These are phyloP conservation scores for Rhinolophus ferrumequinum DNA, from an alignment of 2,113 vertebrate genomes.

Conservation along the genomic window DNA sequence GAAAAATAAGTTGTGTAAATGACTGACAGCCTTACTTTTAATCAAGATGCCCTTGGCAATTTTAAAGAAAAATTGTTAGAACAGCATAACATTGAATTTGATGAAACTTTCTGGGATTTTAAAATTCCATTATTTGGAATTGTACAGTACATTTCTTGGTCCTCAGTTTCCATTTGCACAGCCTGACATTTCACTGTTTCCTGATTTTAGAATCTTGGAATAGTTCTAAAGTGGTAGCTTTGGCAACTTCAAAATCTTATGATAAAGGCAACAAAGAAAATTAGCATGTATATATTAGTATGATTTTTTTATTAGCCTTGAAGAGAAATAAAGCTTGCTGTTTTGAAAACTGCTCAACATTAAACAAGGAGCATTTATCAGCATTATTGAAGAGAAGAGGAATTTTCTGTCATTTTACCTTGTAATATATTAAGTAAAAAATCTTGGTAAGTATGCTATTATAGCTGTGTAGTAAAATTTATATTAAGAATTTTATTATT, in stretches of 20 bases:
- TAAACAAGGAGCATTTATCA: background rate
- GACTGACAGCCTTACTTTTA: background rate
- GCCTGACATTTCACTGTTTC: background rate
- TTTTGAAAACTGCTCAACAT: background rate
- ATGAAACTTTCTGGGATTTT: background rate
- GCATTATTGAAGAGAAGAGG: background rate
- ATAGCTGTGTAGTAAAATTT: background rate
- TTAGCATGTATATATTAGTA: background rate
- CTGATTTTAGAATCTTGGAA: slow-evolving; percentile 74
- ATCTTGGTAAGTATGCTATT: background rate
- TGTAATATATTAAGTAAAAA: background rate
- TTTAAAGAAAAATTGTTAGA: background rate
- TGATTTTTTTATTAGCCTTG: background rate
- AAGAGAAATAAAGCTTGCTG: background rate
- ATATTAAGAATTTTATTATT: slow-evolving; percentile 10
- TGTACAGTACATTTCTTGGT: background rate
- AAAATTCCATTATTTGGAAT: background rate
- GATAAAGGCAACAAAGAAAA: slow-evolving; percentile 69
- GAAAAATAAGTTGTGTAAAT: background rate
- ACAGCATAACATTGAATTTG: fast-evolving
- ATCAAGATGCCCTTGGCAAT: background rate
- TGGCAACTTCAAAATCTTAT: slow-evolving; percentile 76
- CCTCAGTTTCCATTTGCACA: slow-evolving; percentile 6
- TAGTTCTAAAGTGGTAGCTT: slow-evolving; percentile 72
- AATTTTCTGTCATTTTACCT: background rate